phyloP scores from a whole-genome alignment of 2,113 vertebrate species.

The Reinhardtius hippoglossoides region DNA sequence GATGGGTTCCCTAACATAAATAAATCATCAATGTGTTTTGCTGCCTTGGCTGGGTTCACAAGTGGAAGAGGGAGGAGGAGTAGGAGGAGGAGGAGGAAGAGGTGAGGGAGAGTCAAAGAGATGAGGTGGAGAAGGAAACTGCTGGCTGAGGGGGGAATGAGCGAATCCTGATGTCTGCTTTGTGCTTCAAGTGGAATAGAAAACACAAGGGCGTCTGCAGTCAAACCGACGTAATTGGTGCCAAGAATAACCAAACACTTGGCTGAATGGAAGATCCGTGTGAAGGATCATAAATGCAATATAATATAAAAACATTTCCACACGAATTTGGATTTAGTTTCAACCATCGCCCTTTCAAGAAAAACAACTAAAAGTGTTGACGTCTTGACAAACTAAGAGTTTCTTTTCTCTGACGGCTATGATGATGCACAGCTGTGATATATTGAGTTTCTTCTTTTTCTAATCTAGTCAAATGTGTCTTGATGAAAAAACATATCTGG shows the following conservation, averaged over 20 bases:
- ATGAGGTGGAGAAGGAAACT: constrained; percentile 32
- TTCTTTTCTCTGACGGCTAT: not conserved
- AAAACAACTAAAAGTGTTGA: not conserved
- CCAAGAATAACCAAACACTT: constrained; percentile 29
- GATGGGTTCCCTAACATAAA: constrained; percentile 60
- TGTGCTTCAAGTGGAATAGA: constrained; percentile 23
- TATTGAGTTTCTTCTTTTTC: not conserved
- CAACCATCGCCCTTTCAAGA: not conserved
- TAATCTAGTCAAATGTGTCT: not conserved
- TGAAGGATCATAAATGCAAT: not conserved
- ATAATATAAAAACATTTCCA: not conserved
- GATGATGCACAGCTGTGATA: not conserved
- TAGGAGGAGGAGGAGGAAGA: constrained; percentile 2
- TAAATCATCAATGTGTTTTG: constrained; percentile 62
- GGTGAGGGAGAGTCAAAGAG: constrained; percentile 19
- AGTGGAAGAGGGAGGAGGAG: constrained; percentile 33
- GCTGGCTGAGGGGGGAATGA: constrained; percentile 31
- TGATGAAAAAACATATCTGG: not conserved
- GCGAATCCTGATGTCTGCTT: no score
- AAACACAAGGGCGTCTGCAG: constrained; percentile 19
- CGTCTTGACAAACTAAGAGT: not conserved
- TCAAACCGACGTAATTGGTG: constrained; percentile 31
- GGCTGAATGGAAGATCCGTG: not conserved
- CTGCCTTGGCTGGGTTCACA: constrained; percentile 48
- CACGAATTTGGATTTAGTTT: not conserved